Percentiles rank a stretch among this genome's conserved stretches.
Conservation (phyloP, 2,113 vertebrate genomes). For the Sterna hirundo region DNA sequence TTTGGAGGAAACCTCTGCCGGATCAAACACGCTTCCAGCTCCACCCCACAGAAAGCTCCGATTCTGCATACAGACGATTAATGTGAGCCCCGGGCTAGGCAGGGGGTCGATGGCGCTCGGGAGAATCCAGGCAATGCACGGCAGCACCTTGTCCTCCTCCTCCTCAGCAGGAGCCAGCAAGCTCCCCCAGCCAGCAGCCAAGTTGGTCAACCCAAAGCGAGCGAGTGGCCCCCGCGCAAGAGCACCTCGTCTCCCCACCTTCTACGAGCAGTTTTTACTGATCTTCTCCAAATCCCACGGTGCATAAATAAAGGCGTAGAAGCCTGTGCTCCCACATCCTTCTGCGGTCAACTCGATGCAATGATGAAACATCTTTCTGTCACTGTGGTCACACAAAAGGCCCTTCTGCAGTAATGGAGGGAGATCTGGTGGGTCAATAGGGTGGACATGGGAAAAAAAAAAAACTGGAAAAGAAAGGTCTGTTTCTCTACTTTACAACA, state of each 20-base stretch:
- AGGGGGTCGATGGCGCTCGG: too few species aligned
- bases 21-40: neutral
- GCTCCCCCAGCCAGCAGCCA: neutral
- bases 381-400: neutral
- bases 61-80: accelerated
- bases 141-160: neutral
- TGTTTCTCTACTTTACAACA: too few species aligned
- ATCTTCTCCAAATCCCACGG: neutral
- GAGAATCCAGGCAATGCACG: neutral
- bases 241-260: neutral
- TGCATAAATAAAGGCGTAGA: too few species aligned
- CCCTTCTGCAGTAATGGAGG: neutral
- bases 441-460: too few species aligned
- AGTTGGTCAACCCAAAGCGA: neutral
- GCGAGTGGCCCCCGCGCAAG: neutral
- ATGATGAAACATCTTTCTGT: neutral
- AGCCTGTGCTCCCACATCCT: neutral
- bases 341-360: too few species aligned
- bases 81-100: neutral
- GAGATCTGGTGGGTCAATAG: too few species aligned
- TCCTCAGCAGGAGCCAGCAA: neutral
- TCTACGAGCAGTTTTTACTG: neutral
- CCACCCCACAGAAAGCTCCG: neutral
- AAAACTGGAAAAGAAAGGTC: too few species aligned
- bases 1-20: neutral